Percentiles rank a stretch among this genome's conserved stretches.
Conservation (phyloP, 2,888 invertebrate species). For the Apomyelois bistriatella region DNA sequence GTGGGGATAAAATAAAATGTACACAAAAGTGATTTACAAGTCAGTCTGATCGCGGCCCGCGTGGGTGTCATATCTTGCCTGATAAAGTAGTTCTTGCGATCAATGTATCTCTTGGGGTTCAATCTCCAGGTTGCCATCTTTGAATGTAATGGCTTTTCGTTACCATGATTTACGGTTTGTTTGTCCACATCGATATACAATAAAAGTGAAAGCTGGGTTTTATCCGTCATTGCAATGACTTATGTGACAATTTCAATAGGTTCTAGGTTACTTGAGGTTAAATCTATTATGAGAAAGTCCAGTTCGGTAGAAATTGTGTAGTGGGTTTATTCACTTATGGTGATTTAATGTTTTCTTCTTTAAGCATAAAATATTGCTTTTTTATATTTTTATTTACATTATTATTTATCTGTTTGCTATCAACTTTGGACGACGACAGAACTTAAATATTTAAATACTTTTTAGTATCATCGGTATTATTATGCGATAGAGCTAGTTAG, state of each 20-base stretch:
- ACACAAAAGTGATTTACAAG: constrained; percentile 38
- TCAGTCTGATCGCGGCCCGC: constrained; percentile 25
- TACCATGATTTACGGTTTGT: constrained; percentile 52
- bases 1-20: constrained; percentile 33
- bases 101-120: constrained; percentile 40
- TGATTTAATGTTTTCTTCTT: not conserved
- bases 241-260: constrained; percentile 27
- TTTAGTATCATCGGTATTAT: no score
- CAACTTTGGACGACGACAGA: no score
- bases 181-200: constrained; percentile 38
- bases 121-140: constrained; percentile 42
- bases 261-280: constrained; percentile 8
- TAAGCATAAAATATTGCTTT: no score
- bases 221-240: constrained; percentile 32
- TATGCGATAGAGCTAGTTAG: no score
- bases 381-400: no score
- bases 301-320: not conserved
- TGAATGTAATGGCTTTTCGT: constrained; percentile 47
- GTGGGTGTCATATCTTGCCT: constrained; percentile 39
- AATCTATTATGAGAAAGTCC: constrained; percentile 3
- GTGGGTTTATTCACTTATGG: not conserved
- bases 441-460: no score
- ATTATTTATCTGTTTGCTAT: no score
- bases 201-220: constrained; percentile 41
- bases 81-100: constrained; percentile 29